Evolutionary conservation across 1,140 invertebrate species (phyloP).

Genomic region (Halictus rubicundus): DNA sequence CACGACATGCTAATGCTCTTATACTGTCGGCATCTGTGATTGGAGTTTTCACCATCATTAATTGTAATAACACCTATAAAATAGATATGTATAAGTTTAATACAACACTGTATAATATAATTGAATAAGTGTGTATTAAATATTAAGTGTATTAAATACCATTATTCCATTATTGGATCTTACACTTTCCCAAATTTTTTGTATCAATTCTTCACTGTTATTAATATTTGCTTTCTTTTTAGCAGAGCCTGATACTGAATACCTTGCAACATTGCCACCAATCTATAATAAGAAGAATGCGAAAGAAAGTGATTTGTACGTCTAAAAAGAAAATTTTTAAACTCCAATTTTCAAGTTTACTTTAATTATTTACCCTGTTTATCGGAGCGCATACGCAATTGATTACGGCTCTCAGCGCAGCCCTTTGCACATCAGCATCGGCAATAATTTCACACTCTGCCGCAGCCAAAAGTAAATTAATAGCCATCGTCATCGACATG

Average conservation of each 20-base stretch:
- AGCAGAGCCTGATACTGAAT: constrained; percentile 83
- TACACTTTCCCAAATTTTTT: constrained; percentile 95
- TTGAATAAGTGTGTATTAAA: background rate
- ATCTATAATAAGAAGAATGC: constrained; percentile 73
- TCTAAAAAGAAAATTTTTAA: background rate
- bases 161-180: constrained; percentile 97
- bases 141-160: constrained; percentile 80
- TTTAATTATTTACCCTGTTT: constrained; percentile 83
- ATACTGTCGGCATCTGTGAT: constrained; percentile 98
- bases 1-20: constrained; percentile 93
- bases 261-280: constrained; percentile 84
- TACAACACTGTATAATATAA: too few relatives aligned
- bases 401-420: constrained; percentile 92
- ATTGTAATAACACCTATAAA: constrained; percentile 84
- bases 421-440: constrained; percentile 95
- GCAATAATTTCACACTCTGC: constrained; percentile 94
- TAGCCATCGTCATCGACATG: constrained; percentile 86
- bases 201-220: constrained; percentile 91
- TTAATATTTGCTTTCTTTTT: constrained; percentile 88
- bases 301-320: constrained; percentile 37
- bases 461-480: constrained; percentile 89
- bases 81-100: background rate
- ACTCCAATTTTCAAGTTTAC: constrained; percentile 6
- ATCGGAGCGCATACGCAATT: constrained; percentile 97
- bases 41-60: constrained; percentile 95